phyloP scores from a whole-genome alignment of 2,888 invertebrate genomes.

The Zele albiditarsus region DNA sequence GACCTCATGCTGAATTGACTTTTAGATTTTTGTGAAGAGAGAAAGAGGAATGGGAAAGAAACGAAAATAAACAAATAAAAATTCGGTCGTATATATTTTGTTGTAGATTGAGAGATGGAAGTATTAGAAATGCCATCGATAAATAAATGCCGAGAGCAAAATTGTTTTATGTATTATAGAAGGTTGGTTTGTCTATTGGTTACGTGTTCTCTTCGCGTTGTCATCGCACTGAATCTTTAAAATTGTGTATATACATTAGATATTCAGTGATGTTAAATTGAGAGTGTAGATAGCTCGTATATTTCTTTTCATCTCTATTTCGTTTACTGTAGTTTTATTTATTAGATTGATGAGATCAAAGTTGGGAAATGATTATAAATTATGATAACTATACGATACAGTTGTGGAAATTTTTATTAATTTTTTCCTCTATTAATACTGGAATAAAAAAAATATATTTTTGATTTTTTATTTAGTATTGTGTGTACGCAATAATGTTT shows the following conservation, averaged over 20 bases:
- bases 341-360: too few species aligned
- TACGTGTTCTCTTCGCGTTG: not conserved
- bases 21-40: slow-evolving; percentile 35
- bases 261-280: slow-evolving; percentile 15
- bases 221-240: slow-evolving; percentile 9
- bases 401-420: too few species aligned
- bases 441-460: too few species aligned
- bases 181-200: not conserved
- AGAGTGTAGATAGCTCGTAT: not conserved
- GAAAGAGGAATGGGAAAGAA: not conserved
- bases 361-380: too few species aligned
- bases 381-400: too few species aligned
- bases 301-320: not conserved
- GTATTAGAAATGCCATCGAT: slow-evolving; percentile 48
- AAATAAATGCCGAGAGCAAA: slow-evolving; percentile 42
- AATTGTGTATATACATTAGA: slow-evolving; percentile 31
- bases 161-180: slow-evolving; percentile 2
- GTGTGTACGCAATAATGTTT: too few species aligned
- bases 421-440: too few species aligned
- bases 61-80: not conserved
- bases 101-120: slow-evolving; percentile 32
- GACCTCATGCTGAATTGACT: slow-evolving; percentile 40
- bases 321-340: too few species aligned
- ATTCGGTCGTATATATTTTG: slow-evolving; percentile 31
- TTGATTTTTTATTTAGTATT: too few species aligned